A percentile compares a stretch with the other conserved stretches of the same genome.
Evolutionary conservation across 2,113 vertebrate genomes (phyloP).

Genomic region (Manacus vitellinus): DNA sequence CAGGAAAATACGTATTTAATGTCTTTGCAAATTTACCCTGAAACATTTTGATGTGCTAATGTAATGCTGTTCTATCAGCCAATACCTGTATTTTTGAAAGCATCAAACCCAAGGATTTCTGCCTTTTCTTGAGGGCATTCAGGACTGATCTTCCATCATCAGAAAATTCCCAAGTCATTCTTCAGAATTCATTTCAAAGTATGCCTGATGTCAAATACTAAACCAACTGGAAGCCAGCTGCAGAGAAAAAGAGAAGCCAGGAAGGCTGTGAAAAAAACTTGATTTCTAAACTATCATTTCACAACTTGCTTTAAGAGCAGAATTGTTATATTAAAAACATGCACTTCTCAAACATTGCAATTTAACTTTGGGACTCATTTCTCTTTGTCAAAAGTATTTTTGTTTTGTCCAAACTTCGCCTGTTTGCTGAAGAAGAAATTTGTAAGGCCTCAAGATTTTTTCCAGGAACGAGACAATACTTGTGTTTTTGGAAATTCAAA

Average conservation of each 20-base stretch:
- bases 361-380: not conserved
- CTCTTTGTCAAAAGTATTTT: not conserved
- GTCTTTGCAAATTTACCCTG: not conserved
- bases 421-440: not conserved
- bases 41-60: not conserved
- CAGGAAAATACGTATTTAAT: not conserved
- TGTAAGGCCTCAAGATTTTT: not conserved
- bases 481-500: not conserved
- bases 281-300: not conserved
- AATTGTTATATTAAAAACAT: not conserved
- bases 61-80: not conserved
- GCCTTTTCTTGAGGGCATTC: not conserved
- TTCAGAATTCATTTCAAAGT: not conserved
- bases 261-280: not conserved
- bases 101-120: not conserved
- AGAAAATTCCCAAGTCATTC: not conserved
- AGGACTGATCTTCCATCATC: not conserved
- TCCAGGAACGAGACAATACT: not conserved
- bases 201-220: not conserved
- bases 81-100: not conserved
- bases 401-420: not conserved
- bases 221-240: not conserved
- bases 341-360: not conserved
- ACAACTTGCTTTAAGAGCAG: not conserved
- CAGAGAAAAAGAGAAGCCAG: not conserved